Base-by-base conservation (phyloP, 2,888 invertebrate species). In the Lathronympha strigana region DNA sequence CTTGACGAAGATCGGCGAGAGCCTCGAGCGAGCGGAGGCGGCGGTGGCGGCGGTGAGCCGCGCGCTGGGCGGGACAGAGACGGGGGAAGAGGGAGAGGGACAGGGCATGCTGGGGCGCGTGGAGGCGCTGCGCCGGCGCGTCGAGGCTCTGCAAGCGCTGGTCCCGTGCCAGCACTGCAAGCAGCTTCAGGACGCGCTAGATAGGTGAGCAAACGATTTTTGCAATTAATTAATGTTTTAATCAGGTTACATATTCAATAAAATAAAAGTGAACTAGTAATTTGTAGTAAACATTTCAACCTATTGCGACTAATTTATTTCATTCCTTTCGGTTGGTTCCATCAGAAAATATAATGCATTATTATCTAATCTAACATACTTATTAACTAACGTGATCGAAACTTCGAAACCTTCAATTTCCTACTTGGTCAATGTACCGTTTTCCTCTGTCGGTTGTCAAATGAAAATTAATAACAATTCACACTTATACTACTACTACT, bases 1-100 rank as follows among this genome's bases (percentile, higher is more conserved):
- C 89, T 87, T 88, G 87, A 90, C 86, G 88, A 91, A 91, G 89
- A 92, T 92, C 84, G 83, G 90, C 86, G 90, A 88, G 84, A 87
- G 88, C 85, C 88, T 93, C 83, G 90, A 87, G 82, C 88, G 90
- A 77, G 89, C 83, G 79, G 92, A 92, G 78, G 85, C 85, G 77
- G 88, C 86, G 70, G 91, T 90, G 77, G 86, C 82, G 75, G 87
- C 82, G 71, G 84, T 91, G 77, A 81, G 79, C 82, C 84, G 64
- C 82, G 80, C 47, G 73, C 83, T 91, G 69, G 76, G 74, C 47
- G 75, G 73, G 61, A 74, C 66, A n/a, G 69, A 79, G 67, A 23
- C 19, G 43, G 71, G 68, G 49, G 47, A 67, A 53, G 43, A 50
- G 72, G 66, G 38, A 62, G 54, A 36, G 66, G 68, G 23, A 53